phyloP scores from a whole-genome alignment of 2,888 invertebrate genomes.

The Anticlea derivata region DNA sequence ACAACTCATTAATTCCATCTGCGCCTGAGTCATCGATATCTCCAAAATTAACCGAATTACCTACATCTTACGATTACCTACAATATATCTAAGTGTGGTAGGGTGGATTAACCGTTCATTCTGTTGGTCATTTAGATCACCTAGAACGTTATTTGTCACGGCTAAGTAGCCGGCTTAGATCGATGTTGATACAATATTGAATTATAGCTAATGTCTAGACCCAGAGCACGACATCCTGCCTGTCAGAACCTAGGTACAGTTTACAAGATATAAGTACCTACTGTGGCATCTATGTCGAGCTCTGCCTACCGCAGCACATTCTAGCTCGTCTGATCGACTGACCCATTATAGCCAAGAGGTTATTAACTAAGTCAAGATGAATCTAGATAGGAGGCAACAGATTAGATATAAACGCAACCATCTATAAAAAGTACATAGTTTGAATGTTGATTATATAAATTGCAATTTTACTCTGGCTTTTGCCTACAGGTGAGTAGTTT shows the following conservation, averaged over 20 bases:
- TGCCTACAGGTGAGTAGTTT: no score
- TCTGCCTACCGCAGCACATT: constrained; percentile 36
- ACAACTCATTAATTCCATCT: not conserved
- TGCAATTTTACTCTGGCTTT: no score
- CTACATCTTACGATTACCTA: constrained; percentile 38
- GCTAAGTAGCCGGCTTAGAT: constrained; percentile 37
- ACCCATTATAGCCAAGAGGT: constrained; percentile 46
- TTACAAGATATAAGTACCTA: not conserved
- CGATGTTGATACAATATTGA: constrained; percentile 44
- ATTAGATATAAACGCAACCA: no score
- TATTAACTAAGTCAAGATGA: constrained; percentile 46
- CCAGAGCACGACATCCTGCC: constrained; percentile 25
- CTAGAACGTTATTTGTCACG: constrained; percentile 41
- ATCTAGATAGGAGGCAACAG: not conserved
- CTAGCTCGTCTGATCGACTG: constrained; percentile 46
- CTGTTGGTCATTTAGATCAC: constrained; percentile 17
- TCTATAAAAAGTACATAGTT: no score
- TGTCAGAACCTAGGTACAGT: not conserved
- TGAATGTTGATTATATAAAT: no score
- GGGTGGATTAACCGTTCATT: not conserved
- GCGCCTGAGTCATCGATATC: constrained; percentile 8
- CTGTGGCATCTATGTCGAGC: constrained; percentile 26
- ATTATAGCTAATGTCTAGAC: constrained; percentile 39
- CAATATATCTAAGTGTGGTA: constrained; percentile 19
- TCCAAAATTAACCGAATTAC: constrained; percentile 37